A percentile compares a stretch with the other conserved stretches of the same genome.
Conservation (phyloP, 2,113 vertebrate species). For the Apteryx mantelli region DNA sequence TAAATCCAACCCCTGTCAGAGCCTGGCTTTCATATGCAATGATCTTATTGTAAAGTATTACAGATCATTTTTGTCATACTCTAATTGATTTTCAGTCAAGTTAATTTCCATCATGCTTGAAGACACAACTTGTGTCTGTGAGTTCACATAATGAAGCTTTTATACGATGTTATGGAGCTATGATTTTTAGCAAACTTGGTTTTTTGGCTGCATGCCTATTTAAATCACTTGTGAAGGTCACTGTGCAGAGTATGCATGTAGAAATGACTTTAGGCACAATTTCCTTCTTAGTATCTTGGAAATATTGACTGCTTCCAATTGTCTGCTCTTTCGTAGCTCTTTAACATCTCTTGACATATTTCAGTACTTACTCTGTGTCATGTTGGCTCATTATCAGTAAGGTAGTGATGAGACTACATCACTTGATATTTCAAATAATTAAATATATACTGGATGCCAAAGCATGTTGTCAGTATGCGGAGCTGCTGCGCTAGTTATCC, state of each 20-base stretch:
- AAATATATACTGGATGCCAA: background rate
- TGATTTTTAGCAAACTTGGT: background rate
- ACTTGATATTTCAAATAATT: background rate
- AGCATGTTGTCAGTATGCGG: background rate
- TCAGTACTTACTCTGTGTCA: background rate
- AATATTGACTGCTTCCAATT: background rate
- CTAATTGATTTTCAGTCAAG: background rate
- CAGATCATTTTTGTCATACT: background rate
- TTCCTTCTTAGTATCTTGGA: background rate
- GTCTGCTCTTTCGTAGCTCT: constrained; percentile 1
- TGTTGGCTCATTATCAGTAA: background rate
- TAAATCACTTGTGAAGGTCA: background rate
- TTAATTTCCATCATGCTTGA: background rate
- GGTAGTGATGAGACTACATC: background rate
- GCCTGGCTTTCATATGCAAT: background rate
- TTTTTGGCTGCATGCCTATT: background rate
- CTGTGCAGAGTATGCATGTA: background rate
- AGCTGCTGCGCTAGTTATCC: background rate
- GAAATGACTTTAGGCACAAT: background rate
- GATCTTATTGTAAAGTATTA: background rate
- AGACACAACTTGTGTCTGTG: background rate
- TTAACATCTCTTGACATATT: constrained; percentile 8
- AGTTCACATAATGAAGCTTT: background rate
- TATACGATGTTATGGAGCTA: background rate
- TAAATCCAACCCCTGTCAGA: background rate